phyloP scores from a whole-genome alignment of 2,888 invertebrate species.

The Sinhomidia bicolor region DNA sequence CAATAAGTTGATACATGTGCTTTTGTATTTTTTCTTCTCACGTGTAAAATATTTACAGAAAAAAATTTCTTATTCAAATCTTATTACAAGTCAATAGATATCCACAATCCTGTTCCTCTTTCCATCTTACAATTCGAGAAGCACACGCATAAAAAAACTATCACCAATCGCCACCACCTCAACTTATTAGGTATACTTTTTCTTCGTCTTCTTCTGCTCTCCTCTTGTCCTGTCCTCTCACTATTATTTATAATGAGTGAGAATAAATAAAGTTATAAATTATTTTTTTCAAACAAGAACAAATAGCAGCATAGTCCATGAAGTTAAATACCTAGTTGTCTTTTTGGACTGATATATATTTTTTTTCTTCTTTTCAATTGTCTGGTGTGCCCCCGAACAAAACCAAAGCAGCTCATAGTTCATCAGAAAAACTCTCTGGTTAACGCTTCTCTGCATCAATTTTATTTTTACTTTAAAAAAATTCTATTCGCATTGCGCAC shows the following conservation, averaged over 20 bases:
- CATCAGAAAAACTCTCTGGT: too few species aligned
- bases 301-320: background rate
- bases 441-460: background rate
- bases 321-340: background rate
- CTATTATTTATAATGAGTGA: constrained; percentile 40
- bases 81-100: background rate
- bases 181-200: background rate
- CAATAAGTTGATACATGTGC: background rate
- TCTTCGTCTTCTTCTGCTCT: too few species aligned
- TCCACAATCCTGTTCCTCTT: constrained; percentile 23
- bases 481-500: background rate
- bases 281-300: constrained; percentile 2
- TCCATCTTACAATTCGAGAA: background rate
- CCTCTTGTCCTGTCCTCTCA: background rate
- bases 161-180: background rate
- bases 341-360: background rate
- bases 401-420: background rate
- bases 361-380: background rate
- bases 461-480: background rate
- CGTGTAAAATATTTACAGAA: background rate
- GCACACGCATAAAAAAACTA: background rate
- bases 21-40: background rate
- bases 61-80: background rate
- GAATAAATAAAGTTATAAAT: constrained; percentile 42
- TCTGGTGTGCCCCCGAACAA: background rate